A percentile compares a stretch with the other conserved stretches of the same genome.
phyloP scores from a whole-genome alignment of 2,797 vertebrate species.

The Molossus alvarezi region DNA sequence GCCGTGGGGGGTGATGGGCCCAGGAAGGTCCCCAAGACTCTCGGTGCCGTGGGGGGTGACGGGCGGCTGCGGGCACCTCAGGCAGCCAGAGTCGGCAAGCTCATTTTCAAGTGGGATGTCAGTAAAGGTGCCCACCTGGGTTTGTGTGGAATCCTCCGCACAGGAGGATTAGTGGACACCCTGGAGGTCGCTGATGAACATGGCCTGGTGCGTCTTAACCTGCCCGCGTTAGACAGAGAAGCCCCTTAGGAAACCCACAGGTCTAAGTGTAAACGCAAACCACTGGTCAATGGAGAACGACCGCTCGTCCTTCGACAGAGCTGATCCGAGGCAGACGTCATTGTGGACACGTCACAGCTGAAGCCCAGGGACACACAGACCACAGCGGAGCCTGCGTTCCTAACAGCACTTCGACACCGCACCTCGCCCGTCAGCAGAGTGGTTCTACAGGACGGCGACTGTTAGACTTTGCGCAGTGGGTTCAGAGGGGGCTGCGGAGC shows the following conservation, averaged over 20 bases:
- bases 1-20: too few relatives aligned
- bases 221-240: background rate
- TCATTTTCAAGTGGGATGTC: too few relatives aligned
- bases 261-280: background rate
- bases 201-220: too few relatives aligned
- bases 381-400: background rate
- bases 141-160: background rate
- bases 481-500: background rate
- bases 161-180: background rate
- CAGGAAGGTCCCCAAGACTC: too few relatives aligned
- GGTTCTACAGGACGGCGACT: background rate
- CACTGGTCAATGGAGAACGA: background rate
- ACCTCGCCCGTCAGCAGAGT: background rate
- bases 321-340: background rate
- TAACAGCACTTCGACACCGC: background rate
- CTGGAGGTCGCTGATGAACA: background rate
- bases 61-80: too few relatives aligned
- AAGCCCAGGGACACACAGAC: background rate
- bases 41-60: too few relatives aligned
- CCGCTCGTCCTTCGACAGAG: background rate
- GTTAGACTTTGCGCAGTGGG: background rate
- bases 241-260: background rate
- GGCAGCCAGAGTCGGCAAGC: too few relatives aligned
- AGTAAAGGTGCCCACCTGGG: too few relatives aligned
- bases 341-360: background rate